These are phyloP conservation scores for Lochmaea crataegi DNA, from an alignment of 2,888 invertebrate genomes.

Conservation along the genomic window DNA sequence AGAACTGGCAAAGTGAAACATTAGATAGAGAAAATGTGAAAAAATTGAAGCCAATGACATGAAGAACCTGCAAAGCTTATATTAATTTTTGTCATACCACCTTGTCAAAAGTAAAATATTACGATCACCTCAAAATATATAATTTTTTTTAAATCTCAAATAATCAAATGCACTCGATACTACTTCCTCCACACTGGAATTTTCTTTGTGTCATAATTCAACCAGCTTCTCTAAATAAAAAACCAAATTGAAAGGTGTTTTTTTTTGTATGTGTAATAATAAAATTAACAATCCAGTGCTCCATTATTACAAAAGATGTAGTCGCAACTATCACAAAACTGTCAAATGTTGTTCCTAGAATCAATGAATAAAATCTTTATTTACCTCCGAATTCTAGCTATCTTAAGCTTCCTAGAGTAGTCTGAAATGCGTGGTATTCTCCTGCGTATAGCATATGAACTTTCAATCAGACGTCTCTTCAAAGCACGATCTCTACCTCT, in stretches of 20 bases:
- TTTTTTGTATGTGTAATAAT: constrained; percentile 8
- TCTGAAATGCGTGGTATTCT: constrained; percentile 64
- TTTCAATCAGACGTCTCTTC: constrained; percentile 69
- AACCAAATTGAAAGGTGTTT: constrained; percentile 18
- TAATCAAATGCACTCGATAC: neutral
- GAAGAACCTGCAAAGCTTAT: no score
- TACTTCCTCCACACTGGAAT: constrained; percentile 3
- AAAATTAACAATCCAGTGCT: constrained; percentile 22
- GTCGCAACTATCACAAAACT: constrained; percentile 14
- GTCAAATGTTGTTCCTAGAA: constrained; percentile 33
- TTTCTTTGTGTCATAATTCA: neutral
- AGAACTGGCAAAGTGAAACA: no score
- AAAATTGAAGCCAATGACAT: no score
- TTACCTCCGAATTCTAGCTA: constrained; percentile 66
- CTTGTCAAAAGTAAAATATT: neutral
- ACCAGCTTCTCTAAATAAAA: constrained; percentile 16
- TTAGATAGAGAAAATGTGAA: no score
- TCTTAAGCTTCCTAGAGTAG: constrained; percentile 63
- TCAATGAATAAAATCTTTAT: constrained; percentile 48
- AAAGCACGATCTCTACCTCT: constrained; percentile 68
- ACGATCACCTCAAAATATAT: constrained; percentile 29
- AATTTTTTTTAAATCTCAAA: neutral
- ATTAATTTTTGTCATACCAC: neutral
- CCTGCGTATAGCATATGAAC: constrained; percentile 70
- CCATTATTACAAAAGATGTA: constrained; percentile 7